These are phyloP conservation scores for Sardinella longiceps DNA, from an alignment of 2,797 vertebrate species.

Conservation along the genomic window DNA sequence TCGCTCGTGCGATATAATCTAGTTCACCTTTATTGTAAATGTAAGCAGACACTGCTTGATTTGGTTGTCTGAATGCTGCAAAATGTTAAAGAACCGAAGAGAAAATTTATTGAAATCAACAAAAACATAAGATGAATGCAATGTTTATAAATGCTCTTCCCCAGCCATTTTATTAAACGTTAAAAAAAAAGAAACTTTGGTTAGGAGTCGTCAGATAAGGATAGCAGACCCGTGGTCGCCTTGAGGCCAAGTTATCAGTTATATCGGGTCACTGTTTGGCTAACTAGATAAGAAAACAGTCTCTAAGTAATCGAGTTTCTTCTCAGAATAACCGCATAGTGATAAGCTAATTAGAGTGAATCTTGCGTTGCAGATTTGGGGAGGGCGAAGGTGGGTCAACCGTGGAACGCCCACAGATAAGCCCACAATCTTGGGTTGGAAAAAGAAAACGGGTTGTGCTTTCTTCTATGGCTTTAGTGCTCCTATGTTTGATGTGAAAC, in stretches of 20 bases:
- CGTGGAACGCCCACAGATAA: neutral
- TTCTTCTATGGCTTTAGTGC: neutral
- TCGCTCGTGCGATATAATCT: neutral
- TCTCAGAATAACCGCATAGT: neutral
- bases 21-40: neutral
- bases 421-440: too few species aligned
- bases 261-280: conserved; percentile 12
- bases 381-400: neutral
- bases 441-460: neutral
- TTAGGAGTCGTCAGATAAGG: neutral
- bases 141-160: neutral
- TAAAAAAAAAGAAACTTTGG: neutral
- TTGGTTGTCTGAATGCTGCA: neutral
- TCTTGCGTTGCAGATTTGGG: neutral
- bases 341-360: conserved; percentile 20
- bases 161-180: too few species aligned
- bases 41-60: neutral
- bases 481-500: neutral
- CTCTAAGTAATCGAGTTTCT: neutral
- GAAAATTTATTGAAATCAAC: neutral
- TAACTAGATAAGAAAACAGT: neutral
- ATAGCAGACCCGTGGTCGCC: neutral
- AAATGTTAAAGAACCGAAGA: neutral
- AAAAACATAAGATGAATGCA: neutral
- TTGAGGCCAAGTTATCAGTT: neutral